Evolutionary conservation across 2,888 invertebrate genomes (phyloP), one percentile per base, ranked within the genome.

Genomic region (Chalcosyrphus nemorum): DNA sequence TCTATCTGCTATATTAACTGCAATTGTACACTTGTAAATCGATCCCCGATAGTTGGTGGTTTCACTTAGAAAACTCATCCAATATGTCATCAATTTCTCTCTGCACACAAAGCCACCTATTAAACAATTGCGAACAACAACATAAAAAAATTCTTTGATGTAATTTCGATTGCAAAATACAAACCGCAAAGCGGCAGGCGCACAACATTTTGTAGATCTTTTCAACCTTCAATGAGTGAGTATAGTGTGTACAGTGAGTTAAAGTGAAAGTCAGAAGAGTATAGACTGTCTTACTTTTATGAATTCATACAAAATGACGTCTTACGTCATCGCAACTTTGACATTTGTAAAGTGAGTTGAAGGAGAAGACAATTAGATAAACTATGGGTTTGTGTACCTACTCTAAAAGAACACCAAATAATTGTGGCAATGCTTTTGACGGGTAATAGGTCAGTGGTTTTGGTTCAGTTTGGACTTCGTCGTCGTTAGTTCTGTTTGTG

Each of bases 21-120:
- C 59, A 59, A 17, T 9, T 50, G n/a, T 50, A 50, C 50, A 27
- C n/a, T 38, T 7, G 71, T 59, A 71, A 71, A 38, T 59, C 59
- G 59, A 71, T 71, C 50, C 19, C 17, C 27, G 19, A 7, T 7
- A 50, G 56, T 32, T 11, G 47, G 47, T 41, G 21, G 50, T 70
- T 35, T 70, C 24, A 35, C 27, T 71, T 24, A n/a, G 35, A 59
- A n/a, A 50, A 27, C 29, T 38, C 47, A 59, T 50, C 24, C 70
- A 59, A 59, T 59, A 59, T 71, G 71, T 41, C 59, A 71, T 71
- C 59, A 50, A 71, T 71, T 71, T 59, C 38, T 59, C 71, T 47
- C 50, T n/a, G n/a, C 71, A 52, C 71, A 59, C 57, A 56, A 70
- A 45, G 43, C 45, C 41, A 41, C 13, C n/a, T 35, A 21, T 13